These are phyloP conservation scores for Marmota flaviventris DNA, from an alignment of 2,113 vertebrate species.

Conservation along the genomic window DNA sequence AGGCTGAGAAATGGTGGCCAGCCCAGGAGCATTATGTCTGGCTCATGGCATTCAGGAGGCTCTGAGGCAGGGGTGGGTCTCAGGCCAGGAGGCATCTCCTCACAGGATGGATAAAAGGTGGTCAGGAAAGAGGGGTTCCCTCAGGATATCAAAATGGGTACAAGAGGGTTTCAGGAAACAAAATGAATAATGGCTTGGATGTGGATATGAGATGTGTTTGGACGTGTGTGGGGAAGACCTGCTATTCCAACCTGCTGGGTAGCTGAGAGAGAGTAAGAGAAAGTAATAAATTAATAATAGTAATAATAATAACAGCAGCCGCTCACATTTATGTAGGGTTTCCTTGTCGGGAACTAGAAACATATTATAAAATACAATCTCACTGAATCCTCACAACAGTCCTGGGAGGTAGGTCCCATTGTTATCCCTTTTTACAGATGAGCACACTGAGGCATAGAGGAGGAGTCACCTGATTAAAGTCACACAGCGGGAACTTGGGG, in stretches of 20 bases:
- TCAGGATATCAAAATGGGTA: not conserved
- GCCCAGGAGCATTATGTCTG: not conserved
- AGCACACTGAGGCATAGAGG: not conserved
- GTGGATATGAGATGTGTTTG: not conserved
- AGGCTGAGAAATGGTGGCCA: not conserved
- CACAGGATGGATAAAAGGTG: not conserved
- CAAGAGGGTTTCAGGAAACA: not conserved
- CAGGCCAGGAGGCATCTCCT: not conserved
- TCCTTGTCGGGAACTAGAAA: not conserved
- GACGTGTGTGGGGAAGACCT: not conserved
- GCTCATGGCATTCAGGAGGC: not conserved
- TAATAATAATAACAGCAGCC: not conserved
- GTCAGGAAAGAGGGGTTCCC: not conserved
- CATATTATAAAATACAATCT: not conserved
- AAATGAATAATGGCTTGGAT: not conserved
- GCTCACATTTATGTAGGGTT: not conserved
- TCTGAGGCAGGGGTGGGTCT: not conserved
- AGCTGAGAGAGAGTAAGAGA: not conserved
- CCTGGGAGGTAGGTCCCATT: not conserved
- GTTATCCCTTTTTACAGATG: constrained; percentile 17
- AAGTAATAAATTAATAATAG: not conserved
- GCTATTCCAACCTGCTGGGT: not conserved
- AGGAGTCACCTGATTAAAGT: not conserved
- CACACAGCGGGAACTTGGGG: not conserved
- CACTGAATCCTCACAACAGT: not conserved